These are phyloP conservation scores for Arizona elegans DNA, from an alignment of 2,113 vertebrate species.

Conservation along the genomic window DNA sequence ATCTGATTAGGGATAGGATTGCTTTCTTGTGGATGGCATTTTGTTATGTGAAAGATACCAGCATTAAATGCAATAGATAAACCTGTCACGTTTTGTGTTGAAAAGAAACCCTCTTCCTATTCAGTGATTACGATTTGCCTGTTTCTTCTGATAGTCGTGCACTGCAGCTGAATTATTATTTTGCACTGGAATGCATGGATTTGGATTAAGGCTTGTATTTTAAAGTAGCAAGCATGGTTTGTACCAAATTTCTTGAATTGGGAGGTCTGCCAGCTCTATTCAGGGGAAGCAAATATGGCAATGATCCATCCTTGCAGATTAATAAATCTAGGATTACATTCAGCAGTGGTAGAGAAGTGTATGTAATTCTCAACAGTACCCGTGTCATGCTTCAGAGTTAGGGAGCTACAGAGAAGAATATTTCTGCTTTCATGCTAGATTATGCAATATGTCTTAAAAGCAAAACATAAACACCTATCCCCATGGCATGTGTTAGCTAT, in stretches of 20 bases:
- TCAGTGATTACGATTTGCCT: constrained; percentile 26
- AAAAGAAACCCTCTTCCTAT: constrained; percentile 32
- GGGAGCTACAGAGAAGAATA: constrained; percentile 34
- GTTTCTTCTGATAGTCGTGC: constrained; percentile 6
- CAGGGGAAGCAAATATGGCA: constrained; percentile 16
- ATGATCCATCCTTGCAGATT: constrained; percentile 33
- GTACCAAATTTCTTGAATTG: constrained; percentile 19
- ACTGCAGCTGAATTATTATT: constrained; percentile 21
- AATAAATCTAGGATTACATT: constrained; percentile 44
- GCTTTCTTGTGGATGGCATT: background rate
- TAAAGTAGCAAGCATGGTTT: background rate
- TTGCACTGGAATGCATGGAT: background rate
- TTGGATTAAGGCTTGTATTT: background rate
- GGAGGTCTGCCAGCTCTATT: background rate
- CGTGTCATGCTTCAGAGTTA: constrained; percentile 29
- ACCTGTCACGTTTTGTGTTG: constrained; percentile 23
- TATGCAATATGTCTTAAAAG: constrained; percentile 39
- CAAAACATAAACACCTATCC: constrained; percentile 29
- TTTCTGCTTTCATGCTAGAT: constrained; percentile 26
- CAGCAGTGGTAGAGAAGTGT: constrained; percentile 3
- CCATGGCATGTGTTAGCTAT: constrained; percentile 31
- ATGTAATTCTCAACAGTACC: background rate
- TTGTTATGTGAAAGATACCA: constrained; percentile 31
- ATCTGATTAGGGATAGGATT: constrained; percentile 4
- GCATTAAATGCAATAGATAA: constrained; percentile 6